Base-by-base conservation (phyloP, 2,888 invertebrate species). In the Hypomecis punctinalis region DNA sequence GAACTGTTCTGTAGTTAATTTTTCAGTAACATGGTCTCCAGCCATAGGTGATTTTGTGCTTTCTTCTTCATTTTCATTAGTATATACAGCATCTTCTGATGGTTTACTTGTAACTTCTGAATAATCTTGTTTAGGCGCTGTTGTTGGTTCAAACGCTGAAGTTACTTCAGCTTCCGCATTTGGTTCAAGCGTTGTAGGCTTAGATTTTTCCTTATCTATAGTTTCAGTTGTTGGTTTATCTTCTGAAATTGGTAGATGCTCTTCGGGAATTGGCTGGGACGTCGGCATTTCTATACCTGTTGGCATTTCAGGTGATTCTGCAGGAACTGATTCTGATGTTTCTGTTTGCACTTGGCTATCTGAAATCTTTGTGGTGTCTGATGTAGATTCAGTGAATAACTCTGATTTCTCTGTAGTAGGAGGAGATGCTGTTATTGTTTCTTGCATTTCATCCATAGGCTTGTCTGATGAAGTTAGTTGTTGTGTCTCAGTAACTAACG, bases 51-150 rank as follows among this genome's bases (percentile, higher is more conserved):
- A 63, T 52, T 54, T 55, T 8, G 40, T 57, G 37, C 9, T 43
- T 42, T 63, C 58, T 37, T 52, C 63, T n/a, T 55, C 40, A 7
- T 52, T 54, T 55, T 61, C 52, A 8, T 56, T 47, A 4, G 63
- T 53, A 7, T 54, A 7, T 39, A 10, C 54, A 9, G 6, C 1
- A 8, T 47, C 37, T 33, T 55, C 54, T 0, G 45, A 35, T 7
- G 23, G 6, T 33, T 23, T 57, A 13, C 49, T 67, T 33, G 63
- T 61, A 9, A 46, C 60, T 62, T 70, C 70, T 45, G 59, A 10
- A 5, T 58, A 42, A 39, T 72, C 71, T 35, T 65, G 52, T 43
- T 53, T 57, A 46, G 70, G 51, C 52, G 57, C 53, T 11, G 61
- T 59, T 40, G 63, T 46, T 8, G 63, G 40, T 58, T 67, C 62